A percentile compares a stretch with the other conserved stretches of the same genome.
phyloP scores from a whole-genome alignment of 1,140 invertebrate genomes.

The Brachionus plicatilis region DNA sequence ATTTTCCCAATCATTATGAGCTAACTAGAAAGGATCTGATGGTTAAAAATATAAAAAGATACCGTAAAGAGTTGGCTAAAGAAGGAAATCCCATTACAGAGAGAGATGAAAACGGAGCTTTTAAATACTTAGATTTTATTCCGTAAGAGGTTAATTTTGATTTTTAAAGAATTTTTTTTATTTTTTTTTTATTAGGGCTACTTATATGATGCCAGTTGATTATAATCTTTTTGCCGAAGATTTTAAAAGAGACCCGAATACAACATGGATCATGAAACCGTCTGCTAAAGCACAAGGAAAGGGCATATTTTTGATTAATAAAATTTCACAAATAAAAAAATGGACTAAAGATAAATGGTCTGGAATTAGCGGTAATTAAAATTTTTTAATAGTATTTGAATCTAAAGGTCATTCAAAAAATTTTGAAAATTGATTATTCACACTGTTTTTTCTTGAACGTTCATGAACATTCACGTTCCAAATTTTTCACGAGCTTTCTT shows the following conservation, averaged over 20 bases:
- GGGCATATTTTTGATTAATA: slow-evolving; percentile 63
- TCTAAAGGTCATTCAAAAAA: slow-evolving; percentile 45
- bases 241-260: slow-evolving; percentile 78
- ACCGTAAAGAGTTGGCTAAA: slow-evolving; percentile 80
- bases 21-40: slow-evolving; percentile 85
- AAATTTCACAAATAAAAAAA: slow-evolving; percentile 59
- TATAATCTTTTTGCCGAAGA: slow-evolving; percentile 94
- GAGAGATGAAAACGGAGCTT: slow-evolving; percentile 62
- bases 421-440: not conserved
- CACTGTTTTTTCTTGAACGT: too few relatives aligned
- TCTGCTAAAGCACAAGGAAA: slow-evolving; percentile 65
- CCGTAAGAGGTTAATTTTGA: slow-evolving; percentile 59
- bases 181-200: slow-evolving; percentile 79
- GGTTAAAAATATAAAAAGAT: slow-evolving; percentile 90
- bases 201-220: slow-evolving; percentile 84
- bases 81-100: slow-evolving; percentile 81
- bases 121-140: slow-evolving; percentile 63
- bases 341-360: slow-evolving; percentile 57
- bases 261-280: slow-evolving; percentile 95
- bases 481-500: too few relatives aligned
- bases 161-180: not conserved
- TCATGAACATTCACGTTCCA: too few relatives aligned
- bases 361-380: not conserved
- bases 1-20: slow-evolving; percentile 73
- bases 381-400: slow-evolving; percentile 42